Base-by-base conservation (phyloP, 92 coral and sea anemone genomes). In the Plumapathes pennacea region DNA sequence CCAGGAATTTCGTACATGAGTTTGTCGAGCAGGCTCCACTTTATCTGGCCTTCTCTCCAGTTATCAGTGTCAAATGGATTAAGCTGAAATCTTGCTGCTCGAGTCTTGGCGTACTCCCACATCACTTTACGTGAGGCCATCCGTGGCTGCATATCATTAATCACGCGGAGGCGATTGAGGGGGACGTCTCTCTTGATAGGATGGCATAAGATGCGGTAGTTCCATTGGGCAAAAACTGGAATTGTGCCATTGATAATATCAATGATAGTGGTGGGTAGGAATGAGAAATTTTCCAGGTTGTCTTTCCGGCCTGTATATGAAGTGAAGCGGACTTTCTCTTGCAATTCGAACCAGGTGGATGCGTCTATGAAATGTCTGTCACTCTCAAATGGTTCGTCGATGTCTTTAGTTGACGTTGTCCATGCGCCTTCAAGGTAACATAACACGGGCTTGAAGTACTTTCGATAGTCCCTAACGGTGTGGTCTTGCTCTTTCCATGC, bases 321-420 rank as follows among this genome's bases (percentile, higher is more conserved):
- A 19, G 97, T 90, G 67, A 90, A 90, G 34, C 97, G 86, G 33
- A 90, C 69, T 72, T 90, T 90, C 45, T 86, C 95, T 38, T 90
- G 95, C 25, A 90, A 49, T 46, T 90, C 97, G 45, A 86, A 86
- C 97, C 97, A 90, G 43, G 81, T 71, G 10, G 41, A 47, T 0
- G 97, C 97, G 70, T 90, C 97, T 11, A 90, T 76, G 32, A 90
- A 90, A 62, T 90, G 97, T 5, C 97, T 60, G 61, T 90, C 97
- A 32, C 97, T 90, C 39, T 82, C 95, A 47, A 90, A 90, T 0
- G 97, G 95, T 44, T 90, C 97, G 15, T 90, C 97, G 54, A 90
- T 82, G 20, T 67, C 89, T 52, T 69, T 50, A 6, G 82, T 57
- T 9, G 71, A 60, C 14, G 70, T 73, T 19, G 90, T 81, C 97